A percentile compares a stretch with the other conserved stretches of the same genome.
phyloP scores from a whole-genome alignment of 2,888 invertebrate species.

The Agonum fuliginosum region DNA sequence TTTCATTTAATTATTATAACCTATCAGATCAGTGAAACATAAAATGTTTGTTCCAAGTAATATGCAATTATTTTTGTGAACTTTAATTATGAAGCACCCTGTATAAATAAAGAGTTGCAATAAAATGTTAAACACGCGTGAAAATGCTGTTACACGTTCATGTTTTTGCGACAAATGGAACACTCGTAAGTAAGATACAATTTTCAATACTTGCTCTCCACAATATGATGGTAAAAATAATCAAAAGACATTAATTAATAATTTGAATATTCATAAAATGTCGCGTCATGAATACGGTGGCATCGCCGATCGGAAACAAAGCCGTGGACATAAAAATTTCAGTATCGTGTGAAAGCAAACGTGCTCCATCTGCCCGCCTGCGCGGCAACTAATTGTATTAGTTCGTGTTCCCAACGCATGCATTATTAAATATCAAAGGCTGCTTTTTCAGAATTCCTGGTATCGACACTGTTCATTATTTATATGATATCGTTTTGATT shows the following conservation, averaged over 20 bases:
- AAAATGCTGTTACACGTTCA: no score
- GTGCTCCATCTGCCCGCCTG: constrained; percentile 37
- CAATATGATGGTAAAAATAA: background rate
- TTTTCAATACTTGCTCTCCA: background rate
- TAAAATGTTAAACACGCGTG: no score
- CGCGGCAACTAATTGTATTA: constrained; percentile 57
- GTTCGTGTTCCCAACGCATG: constrained; percentile 51
- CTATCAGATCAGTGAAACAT: no score
- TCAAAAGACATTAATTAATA: background rate
- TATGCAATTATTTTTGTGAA: no score
- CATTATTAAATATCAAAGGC: constrained; percentile 50
- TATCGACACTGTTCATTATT: constrained; percentile 39
- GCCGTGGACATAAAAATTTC: constrained; percentile 48
- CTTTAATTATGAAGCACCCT: no score
- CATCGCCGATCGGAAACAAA: constrained; percentile 32
- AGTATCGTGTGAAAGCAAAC: constrained; percentile 57
- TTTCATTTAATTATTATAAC: no score
- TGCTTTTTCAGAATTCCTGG: constrained; percentile 35
- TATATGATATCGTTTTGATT: constrained; percentile 52
- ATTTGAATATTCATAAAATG: background rate
- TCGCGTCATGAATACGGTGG: background rate
- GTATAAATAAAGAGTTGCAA: no score
- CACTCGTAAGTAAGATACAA: background rate
- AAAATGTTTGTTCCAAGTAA: no score
- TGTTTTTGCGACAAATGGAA: no score